Conservation (phyloP, 2,888 invertebrate species). For the Synanthedon myopaeformis region DNA sequence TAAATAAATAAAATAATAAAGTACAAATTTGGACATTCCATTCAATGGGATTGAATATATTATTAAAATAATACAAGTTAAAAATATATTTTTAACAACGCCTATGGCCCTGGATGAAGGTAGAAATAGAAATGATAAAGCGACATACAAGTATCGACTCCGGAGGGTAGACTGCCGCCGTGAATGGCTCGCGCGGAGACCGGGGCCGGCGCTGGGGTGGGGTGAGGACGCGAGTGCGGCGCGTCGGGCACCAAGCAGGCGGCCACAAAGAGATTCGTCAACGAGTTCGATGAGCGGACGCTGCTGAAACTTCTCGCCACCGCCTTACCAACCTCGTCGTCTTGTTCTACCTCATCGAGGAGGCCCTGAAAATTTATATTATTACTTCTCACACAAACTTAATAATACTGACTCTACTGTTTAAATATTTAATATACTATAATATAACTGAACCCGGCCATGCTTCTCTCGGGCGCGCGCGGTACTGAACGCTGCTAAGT, state of each 20-base stretch:
- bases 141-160: conserved; percentile 54
- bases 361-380: conserved; percentile 68
- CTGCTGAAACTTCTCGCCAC: conserved; percentile 33
- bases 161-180: conserved; percentile 62
- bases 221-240: conserved; percentile 32
- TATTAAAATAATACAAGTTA: too few relatives aligned
- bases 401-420: too few relatives aligned
- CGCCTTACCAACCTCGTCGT: conserved; percentile 73
- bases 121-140: neutral
- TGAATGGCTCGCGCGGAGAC: conserved; percentile 55
- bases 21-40: too few relatives aligned
- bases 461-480: too few relatives aligned
- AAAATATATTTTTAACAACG: neutral
- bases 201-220: conserved; percentile 27
- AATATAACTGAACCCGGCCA: too few relatives aligned
- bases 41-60: too few relatives aligned
- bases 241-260: conserved; percentile 53
- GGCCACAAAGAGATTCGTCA: conserved; percentile 70
- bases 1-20: too few relatives aligned
- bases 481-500: too few relatives aligned
- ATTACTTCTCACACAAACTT: too few relatives aligned
- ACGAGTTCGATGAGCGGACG: conserved; percentile 65
- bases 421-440: too few relatives aligned
- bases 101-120: neutral
- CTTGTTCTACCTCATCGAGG: conserved; percentile 81